Base-by-base conservation (phyloP, 37 sponge, comb jelly and placozoan species). In the Ianthella basta region DNA sequence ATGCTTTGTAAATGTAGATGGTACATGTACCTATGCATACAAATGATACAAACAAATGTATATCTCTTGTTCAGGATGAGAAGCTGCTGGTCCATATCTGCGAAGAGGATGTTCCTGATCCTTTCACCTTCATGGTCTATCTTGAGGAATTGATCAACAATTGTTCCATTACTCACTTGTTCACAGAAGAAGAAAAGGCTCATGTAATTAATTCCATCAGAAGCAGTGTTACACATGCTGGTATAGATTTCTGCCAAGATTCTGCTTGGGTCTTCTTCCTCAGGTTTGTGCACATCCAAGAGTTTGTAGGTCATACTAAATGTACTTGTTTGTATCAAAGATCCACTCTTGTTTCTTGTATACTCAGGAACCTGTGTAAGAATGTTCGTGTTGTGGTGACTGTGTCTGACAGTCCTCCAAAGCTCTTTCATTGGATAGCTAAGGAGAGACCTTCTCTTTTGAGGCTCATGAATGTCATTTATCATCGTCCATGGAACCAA, bases 221-320 rank as follows among this genome's bases (percentile, higher is more conserved):
- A 25, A 87, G 91, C 25, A 87, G 91, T 63, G 77, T 96, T 34
- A 87, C 85, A 0, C 89, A 88, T 35, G 83, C 87, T 69, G 97
- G 94, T 0, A 61, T 89, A 34, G 84, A 38, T 12, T 96, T 89
- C 82, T 86, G 59, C 53, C 41, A 73, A 37, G 82, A 86, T 0
- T 38, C 67, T 19, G 97, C 92, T 0, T 96, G 94, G 91, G 44
- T 80, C 13, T 96, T 96, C 90, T 96, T 96, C 84, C 82, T 91
- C 53, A 85, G 72, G 94, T 93, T 61, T 84, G 86, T 65, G 29
- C 27, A 5, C 64, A 61, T 82, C 5, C 4, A 33, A 23, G 61
- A 72, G 21, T n/a, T n/a, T n/a, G n/a, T n/a, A n/a, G n/a, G n/a
- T n/a, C n/a, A n/a, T 21, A 36, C 74, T 27, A 18, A 72, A 72